These are phyloP conservation scores for Peribatodes rhomboidaria DNA, from an alignment of 2,888 invertebrate species.

Conservation along the genomic window DNA sequence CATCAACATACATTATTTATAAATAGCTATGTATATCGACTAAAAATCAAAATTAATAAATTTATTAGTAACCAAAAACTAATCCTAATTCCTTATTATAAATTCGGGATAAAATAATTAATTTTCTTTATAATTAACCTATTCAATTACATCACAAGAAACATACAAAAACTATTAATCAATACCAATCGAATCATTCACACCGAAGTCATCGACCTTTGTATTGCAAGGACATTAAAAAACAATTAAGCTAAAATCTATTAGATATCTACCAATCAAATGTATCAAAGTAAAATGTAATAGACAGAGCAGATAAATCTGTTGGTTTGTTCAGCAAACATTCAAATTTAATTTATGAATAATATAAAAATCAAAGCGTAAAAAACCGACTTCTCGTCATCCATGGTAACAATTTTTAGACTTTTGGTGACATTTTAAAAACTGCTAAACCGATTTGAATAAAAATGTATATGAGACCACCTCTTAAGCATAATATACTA, in stretches of 20 bases:
- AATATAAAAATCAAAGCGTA: neutral
- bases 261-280: slow-evolving; percentile 4
- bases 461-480: too few species aligned
- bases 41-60: too few species aligned
- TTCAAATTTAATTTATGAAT: neutral
- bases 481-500: too few species aligned
- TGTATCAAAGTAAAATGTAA: neutral
- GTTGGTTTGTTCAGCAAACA: neutral
- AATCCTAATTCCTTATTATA: neutral
- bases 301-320: neutral
- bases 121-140: slow-evolving; percentile 21
- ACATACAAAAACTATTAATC: slow-evolving; percentile 29
- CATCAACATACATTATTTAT: too few species aligned
- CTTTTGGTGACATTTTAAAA: too few species aligned
- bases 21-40: too few species aligned
- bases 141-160: slow-evolving; percentile 26
- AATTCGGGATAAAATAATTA: neutral
- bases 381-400: too few species aligned
- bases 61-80: neutral
- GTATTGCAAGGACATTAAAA: slow-evolving; percentile 37
- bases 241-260: slow-evolving; percentile 26
- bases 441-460: too few species aligned
- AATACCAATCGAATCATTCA: slow-evolving; percentile 33
- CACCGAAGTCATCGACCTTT: slow-evolving; percentile 29
- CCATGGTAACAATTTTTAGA: too few species aligned